Conservation (phyloP, 2,113 vertebrate genomes). For the Gambusia holbrooki region DNA sequence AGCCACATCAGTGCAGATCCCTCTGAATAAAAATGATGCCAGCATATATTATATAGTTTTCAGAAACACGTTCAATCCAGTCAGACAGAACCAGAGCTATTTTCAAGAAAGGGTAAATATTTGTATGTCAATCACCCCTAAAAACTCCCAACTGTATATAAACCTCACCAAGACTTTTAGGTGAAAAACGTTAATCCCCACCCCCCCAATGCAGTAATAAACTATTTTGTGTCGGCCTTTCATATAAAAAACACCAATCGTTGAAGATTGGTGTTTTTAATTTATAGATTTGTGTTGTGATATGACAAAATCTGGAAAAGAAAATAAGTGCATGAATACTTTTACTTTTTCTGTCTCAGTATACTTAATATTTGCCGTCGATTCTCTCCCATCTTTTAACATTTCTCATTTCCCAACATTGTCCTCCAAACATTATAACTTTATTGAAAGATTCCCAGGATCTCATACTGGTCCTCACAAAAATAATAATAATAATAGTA, state of each 20-base stretch:
- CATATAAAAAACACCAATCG: background rate
- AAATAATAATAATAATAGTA: background rate
- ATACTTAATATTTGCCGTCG: background rate
- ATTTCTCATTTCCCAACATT: no score
- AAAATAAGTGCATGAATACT: background rate
- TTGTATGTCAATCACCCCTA: background rate
- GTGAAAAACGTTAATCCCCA: background rate
- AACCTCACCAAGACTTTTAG: background rate
- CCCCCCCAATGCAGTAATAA: background rate
- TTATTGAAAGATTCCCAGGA: background rate
- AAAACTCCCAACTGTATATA: background rate
- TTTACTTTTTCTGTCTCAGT: background rate
- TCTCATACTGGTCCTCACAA: conserved; percentile 26
- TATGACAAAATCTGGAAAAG: background rate
- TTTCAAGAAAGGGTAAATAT: background rate
- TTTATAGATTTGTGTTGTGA: background rate
- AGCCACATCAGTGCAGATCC: background rate
- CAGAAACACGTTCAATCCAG: background rate
- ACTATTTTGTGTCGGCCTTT: background rate
- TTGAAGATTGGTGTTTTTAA: no score
- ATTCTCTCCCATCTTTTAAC: background rate
- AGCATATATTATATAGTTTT: background rate
- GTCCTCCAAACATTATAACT: background rate
- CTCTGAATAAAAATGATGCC: background rate
- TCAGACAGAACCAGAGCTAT: background rate